Evolutionary conservation across 2,797 vertebrate species (phyloP), one percentile per base, ranked within the genome.

Genomic region (Pseudopleuronectes americanus): DNA sequence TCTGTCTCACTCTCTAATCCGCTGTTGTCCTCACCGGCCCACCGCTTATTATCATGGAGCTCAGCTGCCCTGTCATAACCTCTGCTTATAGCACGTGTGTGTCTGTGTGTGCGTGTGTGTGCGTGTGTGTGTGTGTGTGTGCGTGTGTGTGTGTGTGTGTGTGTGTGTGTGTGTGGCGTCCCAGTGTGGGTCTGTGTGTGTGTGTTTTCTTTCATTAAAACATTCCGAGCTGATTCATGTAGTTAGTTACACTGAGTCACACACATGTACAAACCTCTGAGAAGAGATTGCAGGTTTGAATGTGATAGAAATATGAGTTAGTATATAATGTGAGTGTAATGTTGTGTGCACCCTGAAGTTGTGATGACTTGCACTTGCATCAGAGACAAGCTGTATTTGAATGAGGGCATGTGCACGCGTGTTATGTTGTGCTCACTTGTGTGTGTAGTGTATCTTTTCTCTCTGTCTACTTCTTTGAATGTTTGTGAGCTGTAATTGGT

Each of bases 1-100:
- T 74, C 83, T 68, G 64, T 70, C 54, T 70, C 55, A 57, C 68
- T 67, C 81, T 73, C 56, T 89, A 86, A 87, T 90, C 86, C 69
- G 33, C 24, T 58, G 80, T 71, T 79, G 77, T 81, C 82, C 73
- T 81, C 77, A n/a, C 79, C 38, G 72, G 79, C 79, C 77, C 64
- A 8, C 17, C 52, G 69, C 68, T 85, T 76, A 80, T 81, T 77
- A 61, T 48, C 59, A 55, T 48, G 70, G 23, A 24, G 64, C 73
- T 81, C 68, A 64, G 74, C 24, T 65, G 70, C 64, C 71, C 67
- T 49, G 64, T 63, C 57, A n/a, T 24, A 6, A 5, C 43, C 16
- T 16, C 43, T 69, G 47, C 57, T 55, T 68, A 74, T 63, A 63
- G 61, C 52, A 68, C 28, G 16, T 64, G 72, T 73, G 74, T 63